A percentile compares a stretch with the other conserved stretches of the same genome.
Conservation (phyloP, 2,113 vertebrate genomes). For the Tachysurus fulvidraco region DNA sequence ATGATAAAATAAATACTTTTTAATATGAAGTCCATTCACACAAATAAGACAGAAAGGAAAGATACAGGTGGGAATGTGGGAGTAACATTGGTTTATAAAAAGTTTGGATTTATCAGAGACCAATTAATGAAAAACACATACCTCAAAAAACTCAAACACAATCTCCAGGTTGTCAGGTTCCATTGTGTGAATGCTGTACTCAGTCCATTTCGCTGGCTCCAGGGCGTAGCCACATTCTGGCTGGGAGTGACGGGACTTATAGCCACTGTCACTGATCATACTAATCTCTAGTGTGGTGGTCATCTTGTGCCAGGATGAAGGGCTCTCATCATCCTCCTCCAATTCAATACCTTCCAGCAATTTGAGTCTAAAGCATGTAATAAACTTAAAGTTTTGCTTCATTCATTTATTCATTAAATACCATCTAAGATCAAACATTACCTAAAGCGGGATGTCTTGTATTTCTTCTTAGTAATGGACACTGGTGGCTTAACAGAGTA, state of each 20-base stretch:
- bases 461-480: slow-evolving; percentile 94
- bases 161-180: slow-evolving; percentile 95
- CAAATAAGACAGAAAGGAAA: background rate
- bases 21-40: background rate
- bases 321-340: slow-evolving; percentile 74
- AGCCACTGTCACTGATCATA: slow-evolving; percentile 83
- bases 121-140: slow-evolving; percentile 55
- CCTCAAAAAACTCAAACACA: slow-evolving; percentile 98
- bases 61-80: background rate
- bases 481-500: slow-evolving; percentile 88
- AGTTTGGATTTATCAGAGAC: background rate
- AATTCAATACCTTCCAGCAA: slow-evolving; percentile 89
- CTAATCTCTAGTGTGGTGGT: slow-evolving; percentile 85
- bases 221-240: slow-evolving; percentile 92
- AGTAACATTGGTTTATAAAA: background rate
- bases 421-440: slow-evolving; percentile 58
- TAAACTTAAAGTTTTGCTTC: background rate
- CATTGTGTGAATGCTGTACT: slow-evolving; percentile 96
- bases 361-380: slow-evolving; percentile 74
- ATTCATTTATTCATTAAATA: background rate
- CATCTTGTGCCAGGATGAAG: slow-evolving; percentile 80
- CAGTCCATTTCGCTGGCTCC: slow-evolving; percentile 85
- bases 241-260: slow-evolving; percentile 88
- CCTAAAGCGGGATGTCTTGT: slow-evolving; percentile 97
- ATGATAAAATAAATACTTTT: too few species aligned